phyloP scores from a whole-genome alignment of 2,113 vertebrate species.

The Zosterops pallidus region DNA sequence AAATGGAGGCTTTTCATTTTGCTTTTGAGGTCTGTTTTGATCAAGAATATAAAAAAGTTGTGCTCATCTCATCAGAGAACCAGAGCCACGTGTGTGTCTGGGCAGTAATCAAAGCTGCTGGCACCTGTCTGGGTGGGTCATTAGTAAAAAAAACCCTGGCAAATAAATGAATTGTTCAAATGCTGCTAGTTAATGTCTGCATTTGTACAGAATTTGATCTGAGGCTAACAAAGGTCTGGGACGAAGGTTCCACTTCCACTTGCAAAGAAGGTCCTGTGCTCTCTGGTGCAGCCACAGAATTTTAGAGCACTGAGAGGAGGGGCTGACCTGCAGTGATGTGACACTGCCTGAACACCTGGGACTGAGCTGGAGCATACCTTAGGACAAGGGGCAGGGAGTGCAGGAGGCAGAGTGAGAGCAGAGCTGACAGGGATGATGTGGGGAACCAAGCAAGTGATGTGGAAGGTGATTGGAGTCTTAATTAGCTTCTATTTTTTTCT shows the following conservation, averaged over 20 bases:
- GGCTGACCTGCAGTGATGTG: rapidly evolving
- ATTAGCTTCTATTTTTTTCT: background rate
- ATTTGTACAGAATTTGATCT: background rate
- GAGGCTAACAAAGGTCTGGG: background rate
- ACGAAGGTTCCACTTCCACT: background rate
- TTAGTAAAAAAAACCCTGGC: background rate
- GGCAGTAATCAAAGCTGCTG: background rate
- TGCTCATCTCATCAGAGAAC: background rate
- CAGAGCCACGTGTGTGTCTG: background rate
- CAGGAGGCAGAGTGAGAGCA: background rate
- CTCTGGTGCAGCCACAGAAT: rapidly evolving
- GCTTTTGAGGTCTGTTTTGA: background rate
- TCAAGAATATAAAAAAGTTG: background rate
- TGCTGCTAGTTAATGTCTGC: background rate
- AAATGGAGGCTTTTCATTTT: background rate
- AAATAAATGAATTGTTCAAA: background rate
- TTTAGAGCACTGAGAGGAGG: rapidly evolving
- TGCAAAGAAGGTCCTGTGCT: background rate
- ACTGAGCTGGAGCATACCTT: background rate
- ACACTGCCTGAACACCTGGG: background rate
- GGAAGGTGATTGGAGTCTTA: background rate
- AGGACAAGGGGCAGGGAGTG: background rate
- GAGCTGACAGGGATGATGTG: background rate
- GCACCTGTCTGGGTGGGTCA: background rate
- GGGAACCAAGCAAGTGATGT: background rate